Percentiles rank a stretch among this genome's conserved stretches.
Conservation (phyloP, 1,140 invertebrate species). For the Telenomus remus region DNA sequence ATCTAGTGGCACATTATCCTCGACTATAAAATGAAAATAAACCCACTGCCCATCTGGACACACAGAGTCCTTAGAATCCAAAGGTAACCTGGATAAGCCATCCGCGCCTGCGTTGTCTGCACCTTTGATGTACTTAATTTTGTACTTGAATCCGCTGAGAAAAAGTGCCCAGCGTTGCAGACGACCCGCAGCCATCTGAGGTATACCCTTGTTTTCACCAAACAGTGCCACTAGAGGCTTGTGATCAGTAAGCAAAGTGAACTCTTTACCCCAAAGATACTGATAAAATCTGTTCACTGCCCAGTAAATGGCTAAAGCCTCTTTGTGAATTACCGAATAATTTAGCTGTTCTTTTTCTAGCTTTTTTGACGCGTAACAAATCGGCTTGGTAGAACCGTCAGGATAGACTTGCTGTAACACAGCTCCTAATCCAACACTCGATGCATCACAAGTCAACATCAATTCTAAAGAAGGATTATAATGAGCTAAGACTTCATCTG, state of each 20-base stretch:
- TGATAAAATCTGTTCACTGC: conserved; percentile 75
- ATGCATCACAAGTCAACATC: conserved; percentile 62
- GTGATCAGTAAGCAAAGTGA: conserved; percentile 71
- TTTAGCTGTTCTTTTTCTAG: conserved; percentile 67
- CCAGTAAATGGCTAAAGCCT: conserved; percentile 75
- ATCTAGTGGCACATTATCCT: conserved; percentile 45
- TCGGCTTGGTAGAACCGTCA: conserved; percentile 59
- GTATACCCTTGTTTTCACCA: conserved; percentile 60
- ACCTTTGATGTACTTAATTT: conserved; percentile 58
- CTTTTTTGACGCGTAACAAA: conserved; percentile 70
- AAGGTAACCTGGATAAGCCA: conserved; percentile 59
- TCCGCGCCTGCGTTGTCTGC: conserved; percentile 57
- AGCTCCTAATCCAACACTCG: conserved; percentile 40
- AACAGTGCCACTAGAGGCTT: conserved; percentile 68
- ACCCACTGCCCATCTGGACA: conserved; percentile 4
- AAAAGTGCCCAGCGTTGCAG: conserved; percentile 62
- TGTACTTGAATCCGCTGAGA: conserved; percentile 62
- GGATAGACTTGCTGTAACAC: conserved; percentile 53
- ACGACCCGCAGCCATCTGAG: conserved; percentile 58
- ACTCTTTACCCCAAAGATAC: conserved; percentile 70
- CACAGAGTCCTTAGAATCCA: not conserved
- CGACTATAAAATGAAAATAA: conserved; percentile 56
- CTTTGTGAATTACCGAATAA: conserved; percentile 76
- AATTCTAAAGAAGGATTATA: conserved; percentile 57
- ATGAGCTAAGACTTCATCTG: conserved; percentile 57